Evolutionary conservation across 2,797 vertebrate species (phyloP).

Genomic region (Momotus momota): DNA sequence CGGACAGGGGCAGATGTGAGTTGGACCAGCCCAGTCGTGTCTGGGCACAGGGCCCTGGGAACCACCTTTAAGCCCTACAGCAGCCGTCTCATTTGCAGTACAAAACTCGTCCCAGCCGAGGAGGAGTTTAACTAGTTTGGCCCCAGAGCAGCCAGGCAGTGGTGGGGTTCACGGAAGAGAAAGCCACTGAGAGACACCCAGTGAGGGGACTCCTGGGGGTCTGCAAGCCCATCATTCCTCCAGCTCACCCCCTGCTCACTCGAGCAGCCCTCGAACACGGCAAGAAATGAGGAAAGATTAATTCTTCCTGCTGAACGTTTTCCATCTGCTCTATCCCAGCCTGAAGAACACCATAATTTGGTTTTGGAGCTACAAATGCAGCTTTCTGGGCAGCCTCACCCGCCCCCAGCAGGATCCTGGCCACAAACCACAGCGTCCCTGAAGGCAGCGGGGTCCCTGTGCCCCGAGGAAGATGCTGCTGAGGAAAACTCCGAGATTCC

Average conservation of each 20-base stretch:
- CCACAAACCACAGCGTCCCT: too few relatives aligned
- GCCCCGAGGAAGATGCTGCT: not conserved
- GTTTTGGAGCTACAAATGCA: not conserved
- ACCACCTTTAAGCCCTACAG: not conserved
- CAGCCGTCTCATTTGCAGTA: not conserved
- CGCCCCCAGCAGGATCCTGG: accelerated
- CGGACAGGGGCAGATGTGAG: accelerated
- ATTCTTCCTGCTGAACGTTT: not conserved
- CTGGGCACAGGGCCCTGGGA: accelerated
- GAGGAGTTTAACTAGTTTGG: not conserved
- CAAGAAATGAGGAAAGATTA: not conserved
- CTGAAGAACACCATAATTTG: not conserved
- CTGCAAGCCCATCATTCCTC: not conserved
- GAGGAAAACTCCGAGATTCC: not conserved
- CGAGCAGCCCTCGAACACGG: accelerated
- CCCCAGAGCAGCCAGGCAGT: not conserved
- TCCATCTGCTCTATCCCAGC: not conserved
- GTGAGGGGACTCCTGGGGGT: not conserved
- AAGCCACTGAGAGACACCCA: not conserved
- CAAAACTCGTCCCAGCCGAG: not conserved
- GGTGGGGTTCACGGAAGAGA: not conserved
- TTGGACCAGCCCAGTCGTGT: not conserved
- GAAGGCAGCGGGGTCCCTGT: accelerated
- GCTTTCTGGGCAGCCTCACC: not conserved
- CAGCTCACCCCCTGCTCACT: not conserved